Conservation (phyloP, 1,140 invertebrate genomes). For the Homarus americanus region DNA sequence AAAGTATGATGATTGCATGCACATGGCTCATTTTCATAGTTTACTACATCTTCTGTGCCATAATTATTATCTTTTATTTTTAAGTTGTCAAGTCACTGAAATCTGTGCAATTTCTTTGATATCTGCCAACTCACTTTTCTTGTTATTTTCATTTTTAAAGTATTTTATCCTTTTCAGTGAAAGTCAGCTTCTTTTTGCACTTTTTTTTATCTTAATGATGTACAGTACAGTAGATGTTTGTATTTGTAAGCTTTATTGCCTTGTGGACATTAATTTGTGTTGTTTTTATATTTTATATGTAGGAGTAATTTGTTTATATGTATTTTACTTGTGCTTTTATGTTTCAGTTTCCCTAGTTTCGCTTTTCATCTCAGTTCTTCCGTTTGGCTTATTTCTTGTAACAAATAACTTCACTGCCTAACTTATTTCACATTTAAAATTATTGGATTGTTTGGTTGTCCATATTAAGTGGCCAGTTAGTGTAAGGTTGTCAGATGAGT, state of each 20-base stretch:
- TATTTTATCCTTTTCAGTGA: background rate
- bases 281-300: background rate
- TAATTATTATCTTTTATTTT: conserved; percentile 17
- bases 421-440: conserved; percentile 24
- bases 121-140: conserved; percentile 37
- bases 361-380: conserved; percentile 1
- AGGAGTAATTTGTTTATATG: background rate
- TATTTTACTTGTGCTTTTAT: background rate
- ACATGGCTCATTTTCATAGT: background rate
- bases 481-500: conserved; percentile 2
- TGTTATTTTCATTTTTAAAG: background rate
- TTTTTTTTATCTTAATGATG: background rate
- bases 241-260: background rate
- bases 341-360: background rate
- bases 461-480: background rate
- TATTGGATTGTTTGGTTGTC: conserved; percentile 21
- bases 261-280: background rate
- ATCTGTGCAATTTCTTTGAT: background rate
- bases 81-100: background rate
- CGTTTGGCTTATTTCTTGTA: conserved; percentile 28
- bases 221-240: background rate
- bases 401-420: conserved; percentile 36
- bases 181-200: background rate
- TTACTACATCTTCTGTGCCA: background rate
- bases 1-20: background rate